Percentiles rank a stretch among this genome's conserved stretches.
These are phyloP conservation scores for Oxyura jamaicensis DNA, from an alignment of 2,113 vertebrate species.

Conservation along the genomic window DNA sequence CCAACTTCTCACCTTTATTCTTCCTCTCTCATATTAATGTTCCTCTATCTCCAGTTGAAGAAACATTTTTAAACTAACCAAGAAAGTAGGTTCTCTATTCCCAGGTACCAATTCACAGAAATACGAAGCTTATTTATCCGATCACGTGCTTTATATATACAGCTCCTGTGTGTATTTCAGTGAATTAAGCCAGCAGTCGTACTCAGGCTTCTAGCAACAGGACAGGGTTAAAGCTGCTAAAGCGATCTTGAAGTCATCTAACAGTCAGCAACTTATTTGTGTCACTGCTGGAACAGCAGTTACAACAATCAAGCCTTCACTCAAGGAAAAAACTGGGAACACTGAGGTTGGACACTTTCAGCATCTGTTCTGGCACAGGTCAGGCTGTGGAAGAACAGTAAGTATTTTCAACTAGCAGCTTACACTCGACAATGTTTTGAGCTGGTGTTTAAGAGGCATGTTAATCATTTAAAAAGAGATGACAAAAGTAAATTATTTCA, in stretches of 20 bases:
- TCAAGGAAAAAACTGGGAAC: neutral
- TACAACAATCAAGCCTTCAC: neutral
- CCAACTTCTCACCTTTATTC: no score
- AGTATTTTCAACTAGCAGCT: neutral
- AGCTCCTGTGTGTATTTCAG: no score
- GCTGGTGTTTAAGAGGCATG: neutral
- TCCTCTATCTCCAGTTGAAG: no score
- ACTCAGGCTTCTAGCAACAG: neutral
- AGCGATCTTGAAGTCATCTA: neutral
- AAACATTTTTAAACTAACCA: no score
- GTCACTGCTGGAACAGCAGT: neutral
- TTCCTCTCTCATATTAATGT: no score
- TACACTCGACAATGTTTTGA: neutral
- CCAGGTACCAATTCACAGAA: neutral
- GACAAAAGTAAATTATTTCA: neutral
- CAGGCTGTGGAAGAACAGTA: neutral
- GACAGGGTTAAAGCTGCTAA: neutral
- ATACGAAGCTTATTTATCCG: neutral
- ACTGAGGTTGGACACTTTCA: neutral
- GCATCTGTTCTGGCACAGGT: neutral
- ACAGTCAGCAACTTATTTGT: neutral
- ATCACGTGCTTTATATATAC: no score
- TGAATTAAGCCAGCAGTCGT: fast-evolving
- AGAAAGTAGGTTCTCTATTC: no score
- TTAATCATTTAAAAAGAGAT: neutral